A percentile compares a stretch with the other conserved stretches of the same genome.
These are phyloP conservation scores for Spodoptera litura DNA, from an alignment of 1,140 invertebrate species.

Conservation along the genomic window DNA sequence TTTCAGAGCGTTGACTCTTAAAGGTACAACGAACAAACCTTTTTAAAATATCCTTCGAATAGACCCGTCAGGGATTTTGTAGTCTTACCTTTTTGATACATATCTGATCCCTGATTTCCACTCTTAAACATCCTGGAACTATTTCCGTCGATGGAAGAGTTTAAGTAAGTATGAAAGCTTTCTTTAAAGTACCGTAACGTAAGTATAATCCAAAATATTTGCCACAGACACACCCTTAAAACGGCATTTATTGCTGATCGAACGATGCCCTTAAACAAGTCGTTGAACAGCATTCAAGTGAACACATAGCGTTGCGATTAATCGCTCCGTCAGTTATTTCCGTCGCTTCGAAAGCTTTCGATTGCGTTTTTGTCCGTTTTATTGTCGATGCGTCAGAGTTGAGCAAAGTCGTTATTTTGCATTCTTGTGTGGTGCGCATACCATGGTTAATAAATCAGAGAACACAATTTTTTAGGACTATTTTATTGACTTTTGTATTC, in stretches of 20 bases:
- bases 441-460: constrained; percentile 16
- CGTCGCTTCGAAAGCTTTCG: constrained; percentile 9
- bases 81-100: no score
- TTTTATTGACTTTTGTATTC: background rate
- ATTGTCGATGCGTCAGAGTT: constrained; percentile 29
- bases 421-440: constrained; percentile 3
- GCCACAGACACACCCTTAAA: constrained; percentile 3
- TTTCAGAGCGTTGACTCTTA: no score
- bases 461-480: background rate
- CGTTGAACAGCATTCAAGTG: background rate
- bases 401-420: constrained; percentile 24
- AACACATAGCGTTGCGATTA: background rate
- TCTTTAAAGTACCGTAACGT: no score
- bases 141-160: no score
- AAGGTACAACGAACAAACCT: no score
- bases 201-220: background rate
- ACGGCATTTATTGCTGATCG: background rate
- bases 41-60: no score
- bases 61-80: no score
- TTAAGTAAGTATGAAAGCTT: no score
- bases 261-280: constrained; percentile 12
- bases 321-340: constrained; percentile 31
- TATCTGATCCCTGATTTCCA: no score
- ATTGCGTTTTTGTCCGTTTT: constrained; percentile 28
- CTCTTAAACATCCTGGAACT: no score